Base-by-base conservation (phyloP, 2,113 vertebrate genomes). In the Puffinus mauretanicus region DNA sequence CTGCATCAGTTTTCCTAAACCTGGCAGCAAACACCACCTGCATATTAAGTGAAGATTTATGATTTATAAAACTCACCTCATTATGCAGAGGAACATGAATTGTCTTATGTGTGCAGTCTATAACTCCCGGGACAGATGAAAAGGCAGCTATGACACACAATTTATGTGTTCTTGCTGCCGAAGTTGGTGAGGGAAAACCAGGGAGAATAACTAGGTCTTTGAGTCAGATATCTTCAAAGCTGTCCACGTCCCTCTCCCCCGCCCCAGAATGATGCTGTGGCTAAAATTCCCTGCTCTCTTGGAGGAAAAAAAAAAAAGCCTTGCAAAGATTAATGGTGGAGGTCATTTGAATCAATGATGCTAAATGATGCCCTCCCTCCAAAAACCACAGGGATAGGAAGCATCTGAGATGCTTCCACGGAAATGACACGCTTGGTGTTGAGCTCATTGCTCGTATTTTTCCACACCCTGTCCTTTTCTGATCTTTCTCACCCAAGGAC, bases 31-130 rank as follows among this genome's bases (percentile, higher is more conserved):
- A 97, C 90, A 97, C 97, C 93, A 98, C 95, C 97, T 98, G 98
- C 97, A 97, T 97, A 96, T 97, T 98, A 97, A 98, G 96, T 96
- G 93, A 98, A 98, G 97, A 98, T 97, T 98, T 98, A 98, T 97
- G 97, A 97, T 97, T 98, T 98, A 96, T 97, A 97, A 98, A 98
- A 97, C 93, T 98, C 96, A 97, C 95, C 97, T 98, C 95, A 98
- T 98, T 98, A 98, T 98, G 97, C 97, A 96, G 94, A 97, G 95
- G 97, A 97, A 97, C 97, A 97, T 93, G 97, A 98, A 98, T 98
- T 98, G 96, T 98, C 97, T 97, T 98, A 93, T 97, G 96, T 96
- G 92, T 96, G 90, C 95, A 98, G 98, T 97, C 97, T 98, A 95
- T 98, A 98, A 98, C 94, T 97, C 98, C 90, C 27, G 60, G 96